These are phyloP conservation scores for Opisthograptis luteolata DNA, from an alignment of 2,888 invertebrate species.

Conservation along the genomic window DNA sequence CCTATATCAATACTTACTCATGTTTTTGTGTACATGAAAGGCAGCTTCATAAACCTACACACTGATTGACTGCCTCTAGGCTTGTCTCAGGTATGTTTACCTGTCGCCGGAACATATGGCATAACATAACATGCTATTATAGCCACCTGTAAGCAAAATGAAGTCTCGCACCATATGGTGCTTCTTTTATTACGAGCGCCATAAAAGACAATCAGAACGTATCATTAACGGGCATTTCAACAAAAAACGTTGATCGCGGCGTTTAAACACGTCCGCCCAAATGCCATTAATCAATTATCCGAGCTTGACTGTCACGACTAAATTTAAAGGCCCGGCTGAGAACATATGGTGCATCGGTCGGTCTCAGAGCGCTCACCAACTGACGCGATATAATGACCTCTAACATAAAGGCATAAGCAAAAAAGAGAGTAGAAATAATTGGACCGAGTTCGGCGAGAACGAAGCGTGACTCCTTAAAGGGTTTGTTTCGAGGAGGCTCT, in stretches of 20 bases:
- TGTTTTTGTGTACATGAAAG: background rate
- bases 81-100: constrained; percentile 21
- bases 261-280: constrained; percentile 78
- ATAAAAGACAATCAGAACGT: constrained; percentile 75
- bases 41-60: background rate
- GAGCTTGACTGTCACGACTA: constrained; percentile 74
- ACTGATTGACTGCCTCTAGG: constrained; percentile 10
- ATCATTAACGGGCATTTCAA: constrained; percentile 76
- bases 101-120: constrained; percentile 28
- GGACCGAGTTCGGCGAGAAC: constrained; percentile 74
- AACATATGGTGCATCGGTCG: constrained; percentile 72
- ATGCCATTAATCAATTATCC: constrained; percentile 80
- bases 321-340: constrained; percentile 66
- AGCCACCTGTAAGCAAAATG: constrained; percentile 61
- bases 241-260: constrained; percentile 71
- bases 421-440: constrained; percentile 74
- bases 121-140: constrained; percentile 32
- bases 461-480: constrained; percentile 78
- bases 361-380: constrained; percentile 70
- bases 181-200: constrained; percentile 56
- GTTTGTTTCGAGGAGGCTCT: constrained; percentile 76
- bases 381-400: constrained; percentile 77
- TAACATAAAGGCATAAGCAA: constrained; percentile 68
- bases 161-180: constrained; percentile 75
- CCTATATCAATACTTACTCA: background rate